A percentile compares a stretch with the other conserved stretches of the same genome.
Evolutionary conservation across 2,797 vertebrate species (phyloP).

Genomic region (Coregonus sp.): DNA sequence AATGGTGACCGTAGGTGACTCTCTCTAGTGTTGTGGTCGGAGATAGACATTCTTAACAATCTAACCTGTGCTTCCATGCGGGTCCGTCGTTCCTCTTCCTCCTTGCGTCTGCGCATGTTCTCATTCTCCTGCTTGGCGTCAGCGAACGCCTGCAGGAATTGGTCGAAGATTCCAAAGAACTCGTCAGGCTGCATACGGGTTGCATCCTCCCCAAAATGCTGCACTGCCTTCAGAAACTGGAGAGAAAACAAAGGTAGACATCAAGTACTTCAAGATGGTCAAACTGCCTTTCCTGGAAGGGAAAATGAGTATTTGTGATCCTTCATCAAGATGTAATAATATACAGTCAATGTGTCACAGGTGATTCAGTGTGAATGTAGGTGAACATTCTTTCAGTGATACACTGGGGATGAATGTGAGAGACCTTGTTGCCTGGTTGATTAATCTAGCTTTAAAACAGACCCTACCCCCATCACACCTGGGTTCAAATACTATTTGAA

Average conservation of each 20-base stretch:
- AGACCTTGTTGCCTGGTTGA: not conserved
- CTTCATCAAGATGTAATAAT: not conserved
- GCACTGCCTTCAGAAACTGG: conserved; percentile 90
- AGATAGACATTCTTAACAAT: conserved; percentile 46
- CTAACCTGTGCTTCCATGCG: conserved; percentile 95
- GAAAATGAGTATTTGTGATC: not conserved
- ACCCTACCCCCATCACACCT: not conserved
- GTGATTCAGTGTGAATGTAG: not conserved
- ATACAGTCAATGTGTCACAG: not conserved
- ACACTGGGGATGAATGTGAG: not conserved
- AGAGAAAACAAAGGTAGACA: conserved; percentile 1
- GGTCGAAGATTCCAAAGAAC: conserved; percentile 98
- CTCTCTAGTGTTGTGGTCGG: not conserved
- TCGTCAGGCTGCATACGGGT: conserved; percentile 94
- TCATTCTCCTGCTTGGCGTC: conserved; percentile 98
- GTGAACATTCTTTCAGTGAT: not conserved
- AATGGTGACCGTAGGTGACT: not conserved
- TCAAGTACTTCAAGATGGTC: not conserved
- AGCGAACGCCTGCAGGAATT: conserved; percentile 91
- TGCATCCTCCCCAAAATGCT: conserved; percentile 93
- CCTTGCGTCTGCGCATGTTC: conserved; percentile 92
- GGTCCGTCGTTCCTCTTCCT: conserved; percentile 93
- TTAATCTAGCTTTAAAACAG: not conserved
- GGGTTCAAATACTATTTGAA: not conserved
- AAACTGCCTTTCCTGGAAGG: not conserved